Evolutionary conservation across 1,140 invertebrate genomes (phyloP).

Genomic region (Liolophura sinensis): DNA sequence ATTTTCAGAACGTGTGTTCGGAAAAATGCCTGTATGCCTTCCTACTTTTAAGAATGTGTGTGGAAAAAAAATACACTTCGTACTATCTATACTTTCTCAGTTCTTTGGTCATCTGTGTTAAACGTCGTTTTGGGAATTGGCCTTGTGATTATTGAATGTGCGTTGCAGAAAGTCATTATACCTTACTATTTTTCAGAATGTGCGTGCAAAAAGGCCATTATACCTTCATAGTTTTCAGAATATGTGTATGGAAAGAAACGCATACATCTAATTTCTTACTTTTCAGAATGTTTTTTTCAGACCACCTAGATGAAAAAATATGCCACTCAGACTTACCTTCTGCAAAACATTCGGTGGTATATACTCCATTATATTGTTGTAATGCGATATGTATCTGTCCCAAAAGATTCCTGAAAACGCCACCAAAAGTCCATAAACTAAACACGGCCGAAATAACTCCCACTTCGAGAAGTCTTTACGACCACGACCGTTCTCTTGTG

Average conservation of each 20-base stretch:
- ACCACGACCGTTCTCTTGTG: constrained; percentile 11
- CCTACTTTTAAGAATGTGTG: no score
- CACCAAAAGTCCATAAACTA: not conserved
- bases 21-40: no score
- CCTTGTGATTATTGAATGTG: no score
- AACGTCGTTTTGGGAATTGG: no score
- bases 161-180: not conserved
- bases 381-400: constrained; percentile 30
- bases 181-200: not conserved
- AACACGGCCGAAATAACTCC: constrained; percentile 4
- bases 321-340: constrained; percentile 13
- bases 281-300: constrained; percentile 17
- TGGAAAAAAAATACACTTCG: no score
- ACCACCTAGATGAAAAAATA: constrained; percentile 38
- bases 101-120: no score
- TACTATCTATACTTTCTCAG: no score
- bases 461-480: not conserved
- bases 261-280: no score
- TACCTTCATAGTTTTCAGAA: constrained; percentile 3
- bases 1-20: no score
- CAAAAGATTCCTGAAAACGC: constrained; percentile 5
- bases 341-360: no score
- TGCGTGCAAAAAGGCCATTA: not conserved
- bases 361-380: constrained; percentile 41
- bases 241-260: constrained; percentile 1